These are phyloP conservation scores for Turritopsis rubra DNA, from an alignment of 30 jellyfish, hydroid and myxozoan species.

Conservation along the genomic window DNA sequence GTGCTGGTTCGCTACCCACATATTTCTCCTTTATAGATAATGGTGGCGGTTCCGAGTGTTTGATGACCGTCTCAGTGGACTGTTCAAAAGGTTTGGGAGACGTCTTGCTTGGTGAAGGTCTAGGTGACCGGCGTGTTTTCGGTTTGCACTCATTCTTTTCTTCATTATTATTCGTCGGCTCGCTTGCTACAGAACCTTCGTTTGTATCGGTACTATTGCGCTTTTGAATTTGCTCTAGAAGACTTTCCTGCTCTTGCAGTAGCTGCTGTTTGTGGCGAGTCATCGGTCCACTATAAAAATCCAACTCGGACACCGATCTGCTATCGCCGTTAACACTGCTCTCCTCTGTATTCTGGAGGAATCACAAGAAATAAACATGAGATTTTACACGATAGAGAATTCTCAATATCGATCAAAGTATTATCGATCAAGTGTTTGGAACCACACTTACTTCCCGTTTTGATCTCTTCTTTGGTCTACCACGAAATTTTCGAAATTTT, in stretches of 20 bases:
- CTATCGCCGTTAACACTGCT: slow-evolving; percentile 55
- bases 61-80: slow-evolving; percentile 22
- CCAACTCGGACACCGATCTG: slow-evolving; percentile 77
- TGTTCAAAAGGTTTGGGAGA: slow-evolving; percentile 14
- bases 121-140: slow-evolving; percentile 7
- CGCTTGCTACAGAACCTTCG: slow-evolving; percentile 4
- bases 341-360: slow-evolving; percentile 52
- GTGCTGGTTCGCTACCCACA: background rate
- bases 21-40: background rate
- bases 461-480: slow-evolving; percentile 69
- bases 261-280: slow-evolving; percentile 96
- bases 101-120: slow-evolving; percentile 29
- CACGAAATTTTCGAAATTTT: slow-evolving; percentile 69
- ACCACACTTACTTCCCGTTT: slow-evolving; percentile 61
- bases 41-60: background rate
- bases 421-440: background rate
- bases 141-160: background rate
- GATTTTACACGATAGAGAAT: background rate
- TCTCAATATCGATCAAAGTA: background rate
- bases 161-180: background rate
- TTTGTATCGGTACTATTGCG: slow-evolving; percentile 30
- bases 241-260: slow-evolving; percentile 95
- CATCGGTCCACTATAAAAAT: slow-evolving; percentile 97
- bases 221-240: slow-evolving; percentile 79
- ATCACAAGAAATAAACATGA: background rate